phyloP scores from a whole-genome alignment of 2,888 invertebrate genomes.

The Eupithecia exiguata region DNA sequence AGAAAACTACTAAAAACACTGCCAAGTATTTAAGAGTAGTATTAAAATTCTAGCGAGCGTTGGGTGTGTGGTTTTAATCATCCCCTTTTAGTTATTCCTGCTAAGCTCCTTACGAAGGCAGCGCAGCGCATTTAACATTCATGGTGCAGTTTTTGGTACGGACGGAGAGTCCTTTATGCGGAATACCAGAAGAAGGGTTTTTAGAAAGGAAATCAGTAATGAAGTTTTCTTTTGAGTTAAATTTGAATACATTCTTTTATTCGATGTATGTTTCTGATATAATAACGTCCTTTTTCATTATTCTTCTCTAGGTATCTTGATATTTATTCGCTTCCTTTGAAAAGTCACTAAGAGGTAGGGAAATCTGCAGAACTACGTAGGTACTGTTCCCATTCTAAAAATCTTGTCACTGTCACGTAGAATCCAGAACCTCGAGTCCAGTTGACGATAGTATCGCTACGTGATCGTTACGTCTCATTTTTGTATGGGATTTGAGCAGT shows the following conservation, averaged over 20 bases:
- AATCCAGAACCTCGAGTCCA: no score
- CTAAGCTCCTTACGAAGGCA: constrained; percentile 5
- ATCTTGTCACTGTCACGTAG: background rate
- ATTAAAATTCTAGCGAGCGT: constrained; percentile 15
- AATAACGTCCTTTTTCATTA: background rate
- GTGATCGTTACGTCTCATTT: no score
- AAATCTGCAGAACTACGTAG: no score
- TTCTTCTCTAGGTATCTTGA: no score
- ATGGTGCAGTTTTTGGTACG: background rate
- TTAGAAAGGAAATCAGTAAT: background rate
- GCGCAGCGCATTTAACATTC: background rate
- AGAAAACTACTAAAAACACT: constrained; percentile 4
- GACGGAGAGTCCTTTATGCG: background rate
- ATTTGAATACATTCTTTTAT: background rate
- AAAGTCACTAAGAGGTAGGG: background rate
- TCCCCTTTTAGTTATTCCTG: constrained; percentile 15
- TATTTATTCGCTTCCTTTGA: background rate
- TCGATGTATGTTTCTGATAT: background rate
- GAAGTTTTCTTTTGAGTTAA: background rate
- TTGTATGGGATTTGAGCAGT: no score
- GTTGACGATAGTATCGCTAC: no score
- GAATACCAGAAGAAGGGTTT: background rate
- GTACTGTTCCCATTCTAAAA: background rate
- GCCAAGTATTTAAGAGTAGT: constrained; percentile 7
- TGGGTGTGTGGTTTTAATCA: constrained; percentile 18